Conservation (phyloP, 2,797 vertebrate genomes). For the Crotalus adamanteus region DNA sequence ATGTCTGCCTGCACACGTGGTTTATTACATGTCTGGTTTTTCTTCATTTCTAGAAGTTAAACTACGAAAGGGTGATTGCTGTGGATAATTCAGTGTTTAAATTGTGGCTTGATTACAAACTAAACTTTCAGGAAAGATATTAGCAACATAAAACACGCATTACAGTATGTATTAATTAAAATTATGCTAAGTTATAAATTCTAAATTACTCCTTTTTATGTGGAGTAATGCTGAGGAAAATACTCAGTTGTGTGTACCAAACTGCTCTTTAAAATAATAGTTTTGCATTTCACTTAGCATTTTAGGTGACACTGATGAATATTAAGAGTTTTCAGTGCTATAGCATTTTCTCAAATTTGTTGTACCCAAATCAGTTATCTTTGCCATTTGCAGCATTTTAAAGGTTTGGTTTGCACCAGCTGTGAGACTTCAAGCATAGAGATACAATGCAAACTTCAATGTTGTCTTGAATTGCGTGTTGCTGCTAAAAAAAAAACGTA, state of each 20-base stretch:
- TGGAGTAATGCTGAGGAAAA: conserved; percentile 37
- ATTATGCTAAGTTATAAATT: conserved; percentile 36
- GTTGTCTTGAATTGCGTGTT: conserved; percentile 65
- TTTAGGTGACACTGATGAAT: neutral
- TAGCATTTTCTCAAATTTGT: conserved; percentile 19
- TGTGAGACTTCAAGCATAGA: conserved; percentile 69
- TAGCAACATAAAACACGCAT: conserved; percentile 49
- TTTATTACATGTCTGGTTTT: conserved; percentile 67
- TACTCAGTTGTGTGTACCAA: conserved; percentile 40
- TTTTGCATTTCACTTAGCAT: conserved; percentile 1
- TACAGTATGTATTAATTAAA: conserved; percentile 50
- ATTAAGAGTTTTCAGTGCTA: neutral
- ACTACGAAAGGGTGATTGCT: conserved; percentile 59
- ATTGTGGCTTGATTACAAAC: conserved; percentile 61
- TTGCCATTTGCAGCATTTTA: conserved; percentile 46
- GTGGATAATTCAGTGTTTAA: conserved; percentile 69
- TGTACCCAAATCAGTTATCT: conserved; percentile 51
- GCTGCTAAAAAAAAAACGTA: conserved; percentile 51
- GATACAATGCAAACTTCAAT: conserved; percentile 60
- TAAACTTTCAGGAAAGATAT: conserved; percentile 53
- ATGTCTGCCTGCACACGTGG: conserved; percentile 46
- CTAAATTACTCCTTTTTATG: conserved; percentile 40
- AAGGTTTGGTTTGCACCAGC: conserved; percentile 64
- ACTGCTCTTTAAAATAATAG: conserved; percentile 32
- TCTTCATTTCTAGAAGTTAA: conserved; percentile 56